These are phyloP conservation scores for Nudaria mundana DNA, from an alignment of 2,888 invertebrate species.

Conservation along the genomic window DNA sequence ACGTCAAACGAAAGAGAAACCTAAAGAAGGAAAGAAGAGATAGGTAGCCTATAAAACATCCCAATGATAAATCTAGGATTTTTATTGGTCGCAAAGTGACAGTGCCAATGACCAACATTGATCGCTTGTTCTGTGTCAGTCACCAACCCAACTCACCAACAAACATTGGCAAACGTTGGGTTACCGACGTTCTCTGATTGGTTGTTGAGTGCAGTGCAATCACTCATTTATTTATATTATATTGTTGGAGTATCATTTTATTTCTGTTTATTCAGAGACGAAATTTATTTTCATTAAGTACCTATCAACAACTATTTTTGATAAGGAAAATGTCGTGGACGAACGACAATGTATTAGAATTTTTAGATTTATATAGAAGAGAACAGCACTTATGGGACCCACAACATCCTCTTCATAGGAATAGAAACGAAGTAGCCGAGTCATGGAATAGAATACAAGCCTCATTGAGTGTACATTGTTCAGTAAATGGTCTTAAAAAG, in stretches of 20 bases:
- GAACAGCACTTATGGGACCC: slow-evolving; percentile 70
- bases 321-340: slow-evolving; percentile 52
- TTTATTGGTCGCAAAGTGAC: slow-evolving; percentile 50
- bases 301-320: too few species aligned
- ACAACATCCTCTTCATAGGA: slow-evolving; percentile 57
- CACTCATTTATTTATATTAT: too few species aligned
- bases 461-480: slow-evolving; percentile 48
- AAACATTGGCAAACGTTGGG: slow-evolving; percentile 59
- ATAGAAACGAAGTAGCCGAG: slow-evolving; percentile 55
- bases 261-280: too few species aligned
- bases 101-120: slow-evolving; percentile 50
- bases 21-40: too few species aligned
- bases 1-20: background rate
- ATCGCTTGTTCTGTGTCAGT: slow-evolving; percentile 59
- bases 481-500: slow-evolving; percentile 61
- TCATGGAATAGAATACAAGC: slow-evolving; percentile 68
- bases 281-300: too few species aligned
- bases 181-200: slow-evolving; percentile 46
- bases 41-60: too few species aligned
- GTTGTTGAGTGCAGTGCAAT: slow-evolving; percentile 37
- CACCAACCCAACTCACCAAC: slow-evolving; percentile 18
- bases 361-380: slow-evolving; percentile 60
- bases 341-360: slow-evolving; percentile 62
- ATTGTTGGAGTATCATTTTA: too few species aligned
- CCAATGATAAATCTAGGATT: slow-evolving; percentile 14